Evolutionary conservation across 2,113 vertebrate genomes (phyloP), one percentile per base, ranked within the genome.

Genomic region (Pelmatolapia mariae): DNA sequence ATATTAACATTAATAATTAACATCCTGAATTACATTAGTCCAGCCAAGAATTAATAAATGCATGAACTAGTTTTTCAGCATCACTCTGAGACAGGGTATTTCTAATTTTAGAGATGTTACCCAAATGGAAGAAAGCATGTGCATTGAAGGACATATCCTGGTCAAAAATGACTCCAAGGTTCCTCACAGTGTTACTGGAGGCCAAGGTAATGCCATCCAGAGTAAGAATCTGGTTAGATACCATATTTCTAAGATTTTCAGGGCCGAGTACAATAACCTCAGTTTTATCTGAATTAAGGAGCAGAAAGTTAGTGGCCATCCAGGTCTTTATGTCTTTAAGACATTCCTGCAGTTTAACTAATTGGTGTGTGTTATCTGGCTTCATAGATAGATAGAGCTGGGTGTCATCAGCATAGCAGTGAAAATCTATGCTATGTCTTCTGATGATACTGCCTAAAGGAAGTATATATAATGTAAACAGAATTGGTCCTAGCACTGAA

Each of bases 361-460:
- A 24, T 54, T 54, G 2, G n/a, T 54, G 53, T 54, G n/a, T 54
- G n/a, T 24, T 12, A 54, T 54, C 53, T 54, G 53, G 53, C 10
- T 24, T 54, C 10, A 7, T 54, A 0, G 53, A 54, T 0, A 54
- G 53, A 54, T 54, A 54, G n/a, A 54, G 6, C 6, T 54, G 6
- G 6, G 53, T 54, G 52, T 54, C 52, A 54, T 54, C 50, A 2
- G 50, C 50, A 52, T 52, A 52, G 50, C 19, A 52, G 50, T 52
- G 50, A n/a, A 52, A 52, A 52, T 52, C 0, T 52, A 52, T 10
- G 4, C 50, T 10, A 52, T 52, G 50, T 52, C 19, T 52, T 52
- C 50, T 52, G 0, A 52, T 52, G 18, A 52, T 6, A 13, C 40
- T 52, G 50, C 50, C 18, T 52, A 52, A n/a, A 0, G 50, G 0